Evolutionary conservation across 2,113 vertebrate genomes (phyloP), one percentile per base, ranked within the genome.

Genomic region (Oncorhynchus keta): DNA sequence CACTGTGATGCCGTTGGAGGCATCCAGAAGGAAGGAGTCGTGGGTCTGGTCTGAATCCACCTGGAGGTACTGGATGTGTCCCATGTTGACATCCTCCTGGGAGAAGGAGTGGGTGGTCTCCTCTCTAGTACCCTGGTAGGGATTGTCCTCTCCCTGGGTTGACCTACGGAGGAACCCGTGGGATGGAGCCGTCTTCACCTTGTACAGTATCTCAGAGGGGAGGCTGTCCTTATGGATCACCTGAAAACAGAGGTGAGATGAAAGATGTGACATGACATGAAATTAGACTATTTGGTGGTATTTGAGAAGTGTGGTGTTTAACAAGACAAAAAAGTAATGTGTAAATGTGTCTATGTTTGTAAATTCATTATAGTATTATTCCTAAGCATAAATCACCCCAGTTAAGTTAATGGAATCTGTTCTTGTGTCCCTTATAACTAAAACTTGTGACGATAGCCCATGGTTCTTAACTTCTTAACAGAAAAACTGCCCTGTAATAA

Each of bases 51-150:
- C 89, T 65, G 90, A 72, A 45, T 84, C 74, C 48, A 89, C 89
- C 78, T 96, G 95, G 59, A 94, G 88, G 78, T 97, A 97, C 67
- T 93, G 80, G 74, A 97, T 74, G 61, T 83, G 75, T 8, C 93
- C 95, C 69, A 92, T 88, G 1, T 95, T 89, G 32, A 96, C n/a
- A 81, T 96, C 95, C 67, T 93, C 87, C 69, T 96, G 95, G 0
- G 92, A 95, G 87, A 97, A 98, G 16, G 75, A 91, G 72, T 85
- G 81, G 76, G 90, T 67, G 1, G 86, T 84, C 26, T 85, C 86
- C 49, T 80, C 78, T 9, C 89, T 62, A 62, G 76, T 73, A 49
- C 69, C n/a, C 0, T 87, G 22, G 2, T 86, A 79, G 45, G 35
- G 39, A 11, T 11, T 65, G 9, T 88, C 86, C 65, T 87, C 87